Base-by-base conservation (phyloP, 2,888 invertebrate species). In the Tipula vernalis region DNA sequence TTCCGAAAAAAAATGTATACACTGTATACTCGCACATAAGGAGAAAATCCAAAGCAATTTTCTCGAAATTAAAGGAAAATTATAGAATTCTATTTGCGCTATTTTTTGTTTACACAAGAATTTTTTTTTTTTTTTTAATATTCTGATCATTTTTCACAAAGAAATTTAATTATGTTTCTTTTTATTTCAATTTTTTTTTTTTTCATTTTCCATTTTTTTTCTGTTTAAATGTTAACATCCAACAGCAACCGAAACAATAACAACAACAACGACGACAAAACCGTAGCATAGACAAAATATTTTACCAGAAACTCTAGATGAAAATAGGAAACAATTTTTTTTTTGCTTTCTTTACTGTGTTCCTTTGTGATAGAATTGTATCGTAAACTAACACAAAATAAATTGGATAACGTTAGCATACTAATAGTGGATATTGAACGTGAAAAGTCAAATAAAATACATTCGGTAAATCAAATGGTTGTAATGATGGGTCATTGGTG, bases 121-220 rank as follows among this genome's bases (percentile, higher is more conserved):
- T 28, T 71, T 71, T 71, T 6, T 39, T 39, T 39, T 39, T 51
- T 28, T 28, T 71, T 71, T 71, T 71, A 71, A 71, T 71, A 71
- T 28, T 71, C 28, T 71, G 28, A 71, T 28, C 71, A 71, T 71
- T 71, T 71, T 71, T 71, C 71, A 71, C 71, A 71, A 71, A 71
- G 71, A 71, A 71, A 71, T 71, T 71, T 71, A 71, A 71, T 71
- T 71, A 71, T 71, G 71, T 71, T 71, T 71, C 71, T 71, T 71
- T 57, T 71, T 71, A 71, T 28, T 71, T 71, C 18, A 71, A 71
- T 71, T 71, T 51, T n/a, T 47, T 42, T n/a, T n/a, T n/a, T 44
- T 51, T 51, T 15, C 51, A 51, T 15, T 44, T 71, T 71, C 71
- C 10, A 71, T 28, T 51, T 71, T 71, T 51, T 51, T 13, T 39